These are phyloP conservation scores for Onthophagus taurus DNA, from an alignment of 1,140 invertebrate species.

Conservation along the genomic window DNA sequence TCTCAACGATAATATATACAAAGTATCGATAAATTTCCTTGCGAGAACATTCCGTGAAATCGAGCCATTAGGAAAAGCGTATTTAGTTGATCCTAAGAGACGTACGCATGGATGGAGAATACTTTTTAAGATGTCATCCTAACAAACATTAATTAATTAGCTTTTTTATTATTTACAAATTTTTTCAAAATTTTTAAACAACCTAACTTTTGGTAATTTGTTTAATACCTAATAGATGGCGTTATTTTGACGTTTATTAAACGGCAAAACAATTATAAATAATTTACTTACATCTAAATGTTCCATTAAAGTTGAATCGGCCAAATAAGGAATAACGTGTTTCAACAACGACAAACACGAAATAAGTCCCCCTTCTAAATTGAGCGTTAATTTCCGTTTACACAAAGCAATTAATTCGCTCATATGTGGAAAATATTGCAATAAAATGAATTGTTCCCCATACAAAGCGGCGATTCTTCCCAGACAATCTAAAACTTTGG, in stretches of 20 bases:
- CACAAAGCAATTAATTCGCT: constrained; percentile 70
- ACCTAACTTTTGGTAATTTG: no score
- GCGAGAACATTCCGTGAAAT: constrained; percentile 62
- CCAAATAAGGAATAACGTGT: constrained; percentile 69
- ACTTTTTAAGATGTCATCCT: constrained; percentile 64
- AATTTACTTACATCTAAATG: constrained; percentile 55
- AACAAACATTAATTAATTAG: constrained; percentile 18
- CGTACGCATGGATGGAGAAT: constrained; percentile 70
- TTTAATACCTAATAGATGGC: no score
- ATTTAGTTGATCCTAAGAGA: constrained; percentile 60
- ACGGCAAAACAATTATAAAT: not conserved
- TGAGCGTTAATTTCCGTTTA: constrained; percentile 65
- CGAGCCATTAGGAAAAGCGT: constrained; percentile 69
- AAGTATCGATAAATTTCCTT: constrained; percentile 68
- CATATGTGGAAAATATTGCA: constrained; percentile 92
- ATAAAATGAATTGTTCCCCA: constrained; percentile 85
- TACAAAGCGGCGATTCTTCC: constrained; percentile 79
- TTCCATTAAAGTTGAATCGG: constrained; percentile 80
- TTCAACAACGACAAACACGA: constrained; percentile 74
- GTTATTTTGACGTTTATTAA: constrained; percentile 3
- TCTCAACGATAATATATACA: constrained; percentile 68
- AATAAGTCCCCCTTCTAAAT: constrained; percentile 80
- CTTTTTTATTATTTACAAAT: not conserved
- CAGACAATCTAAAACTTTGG: constrained; percentile 79
- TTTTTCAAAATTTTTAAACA: no score